Base-by-base conservation (phyloP, 2,888 invertebrate genomes). In the Agrochola lota region DNA sequence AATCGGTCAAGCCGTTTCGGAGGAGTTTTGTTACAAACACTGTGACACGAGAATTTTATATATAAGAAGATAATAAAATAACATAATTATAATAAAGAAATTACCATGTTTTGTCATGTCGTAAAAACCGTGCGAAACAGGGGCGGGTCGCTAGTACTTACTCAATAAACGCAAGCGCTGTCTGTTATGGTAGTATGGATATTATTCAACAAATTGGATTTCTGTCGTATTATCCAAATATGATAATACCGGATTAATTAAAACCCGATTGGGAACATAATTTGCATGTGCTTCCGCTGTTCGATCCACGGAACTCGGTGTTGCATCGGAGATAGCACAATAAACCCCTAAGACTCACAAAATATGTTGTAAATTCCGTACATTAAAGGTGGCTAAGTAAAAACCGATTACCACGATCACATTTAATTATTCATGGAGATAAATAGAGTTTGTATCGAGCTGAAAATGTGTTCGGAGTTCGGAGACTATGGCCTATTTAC, bases 361-460 rank as follows among this genome's bases (percentile, higher is more conserved):
- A 74, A 68, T 67, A 57, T 30, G 15, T 74, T 60, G 73, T 63
- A 74, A 81, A 75, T 71, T 64, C 66, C 12, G 62, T 71, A 74
- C 55, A 76, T 77, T 86, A 64, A 78, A 74, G 55, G 69, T 76
- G 59, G 49, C 63, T 75, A 73, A 84, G 71, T 79, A 76, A 78
- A 85, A 87, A 75, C 77, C 76, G 80, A 87, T 88, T 84, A 84
- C 78, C 69, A 7, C 73, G 43, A 64, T 55, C 69, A 74, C 40
- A 30, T 80, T 86, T 80, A 87, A 85, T 81, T 86, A 88, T 86
- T 85, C 70, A 85, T 23, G 35, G 23, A 62, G 76, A 73, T 83
- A 77, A 85, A 84, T 74, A 81, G 68, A 81, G 35, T 80, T 78
- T 77, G 74, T 81, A 82, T 84, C 68, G 71, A 68, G 70, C 49